These are phyloP conservation scores for Cetoscarus ocellatus DNA, from an alignment of 2,797 vertebrate species.

Conservation along the genomic window DNA sequence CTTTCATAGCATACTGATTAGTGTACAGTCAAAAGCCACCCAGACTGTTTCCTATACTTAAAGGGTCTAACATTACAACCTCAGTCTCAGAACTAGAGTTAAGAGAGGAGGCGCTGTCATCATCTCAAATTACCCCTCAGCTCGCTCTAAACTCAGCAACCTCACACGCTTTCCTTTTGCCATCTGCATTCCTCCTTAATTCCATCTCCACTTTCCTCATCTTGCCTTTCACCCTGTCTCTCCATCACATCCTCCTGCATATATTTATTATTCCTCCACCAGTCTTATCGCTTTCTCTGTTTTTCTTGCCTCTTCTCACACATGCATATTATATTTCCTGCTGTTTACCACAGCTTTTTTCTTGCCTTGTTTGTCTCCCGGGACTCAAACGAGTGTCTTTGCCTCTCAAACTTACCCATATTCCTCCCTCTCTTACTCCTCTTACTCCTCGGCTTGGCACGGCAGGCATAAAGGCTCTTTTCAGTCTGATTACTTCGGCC, in stretches of 20 bases:
- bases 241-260: slow-evolving; percentile 7
- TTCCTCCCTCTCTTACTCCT: slow-evolving; percentile 14
- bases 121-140: slow-evolving; percentile 56
- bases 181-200: slow-evolving; percentile 45
- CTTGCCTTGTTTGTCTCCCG: slow-evolving; percentile 1
- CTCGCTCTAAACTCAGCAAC: slow-evolving; percentile 25
- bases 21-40: not conserved
- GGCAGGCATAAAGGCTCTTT: slow-evolving; percentile 35
- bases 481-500: slow-evolving; percentile 56
- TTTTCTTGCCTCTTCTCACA: slow-evolving; percentile 5
- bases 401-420: not conserved
- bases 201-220: slow-evolving; percentile 18
- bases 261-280: not conserved
- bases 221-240: slow-evolving; percentile 7
- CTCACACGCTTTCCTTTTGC: slow-evolving; percentile 52
- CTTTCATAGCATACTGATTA: not conserved
- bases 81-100: slow-evolving; percentile 22
- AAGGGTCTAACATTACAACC: slow-evolving; percentile 22
- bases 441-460: slow-evolving; percentile 41
- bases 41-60: slow-evolving; percentile 17
- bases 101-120: slow-evolving; percentile 44
- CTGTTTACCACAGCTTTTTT: slow-evolving; percentile 6
- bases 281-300: slow-evolving; percentile 27
- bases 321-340: slow-evolving; percentile 25
- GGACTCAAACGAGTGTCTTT: not conserved